Conservation (phyloP, 2,797 vertebrate genomes). For the Manis javanica region DNA sequence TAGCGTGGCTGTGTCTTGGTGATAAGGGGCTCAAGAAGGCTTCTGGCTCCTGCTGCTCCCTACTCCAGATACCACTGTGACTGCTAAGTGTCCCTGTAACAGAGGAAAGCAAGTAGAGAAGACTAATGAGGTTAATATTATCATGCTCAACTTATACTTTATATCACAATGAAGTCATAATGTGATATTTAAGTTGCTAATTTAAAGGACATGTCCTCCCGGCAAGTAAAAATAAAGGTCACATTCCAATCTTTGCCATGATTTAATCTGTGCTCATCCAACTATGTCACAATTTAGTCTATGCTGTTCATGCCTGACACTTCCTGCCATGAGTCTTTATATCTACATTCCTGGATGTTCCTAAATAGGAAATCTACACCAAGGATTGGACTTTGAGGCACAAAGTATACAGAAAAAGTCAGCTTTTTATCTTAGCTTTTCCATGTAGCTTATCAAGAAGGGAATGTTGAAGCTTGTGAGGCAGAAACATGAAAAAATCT, state of each 20-base stretch:
- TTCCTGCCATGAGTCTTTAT: not conserved
- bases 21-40: not conserved
- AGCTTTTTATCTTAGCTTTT: not conserved
- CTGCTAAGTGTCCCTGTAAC: not conserved
- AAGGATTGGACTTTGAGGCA: slow-evolving; percentile 1
- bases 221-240: not conserved
- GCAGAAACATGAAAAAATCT: not conserved
- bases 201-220: slow-evolving; percentile 17
- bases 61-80: not conserved
- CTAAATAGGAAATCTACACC: not conserved
- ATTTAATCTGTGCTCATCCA: too few relatives aligned
- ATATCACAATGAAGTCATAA: not conserved
- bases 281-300: not conserved
- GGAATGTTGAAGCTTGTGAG: not conserved
- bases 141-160: not conserved
- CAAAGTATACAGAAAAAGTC: not conserved
- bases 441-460: not conserved
- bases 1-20: not conserved
- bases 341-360: not conserved
- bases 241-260: not conserved
- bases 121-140: not conserved
- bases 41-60: not conserved
- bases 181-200: not conserved
- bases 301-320: not conserved
- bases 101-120: not conserved